Conservation (phyloP, 2,797 vertebrate genomes). For the Sebastiscus tertius region DNA sequence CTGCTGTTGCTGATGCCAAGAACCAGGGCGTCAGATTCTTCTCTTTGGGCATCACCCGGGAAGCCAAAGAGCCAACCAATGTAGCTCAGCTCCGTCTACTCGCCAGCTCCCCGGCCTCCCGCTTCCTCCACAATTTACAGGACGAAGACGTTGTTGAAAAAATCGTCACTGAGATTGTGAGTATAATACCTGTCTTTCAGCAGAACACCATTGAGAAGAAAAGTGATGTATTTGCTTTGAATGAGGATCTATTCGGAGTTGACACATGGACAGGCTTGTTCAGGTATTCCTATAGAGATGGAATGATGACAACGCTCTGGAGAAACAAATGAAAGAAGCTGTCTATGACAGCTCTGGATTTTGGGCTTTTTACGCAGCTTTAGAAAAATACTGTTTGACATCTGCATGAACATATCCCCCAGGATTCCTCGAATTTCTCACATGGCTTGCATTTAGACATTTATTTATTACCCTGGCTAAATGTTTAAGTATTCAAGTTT, state of each 20-base stretch:
- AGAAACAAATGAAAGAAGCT: constrained; percentile 48
- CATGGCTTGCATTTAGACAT: not conserved
- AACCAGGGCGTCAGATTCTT: constrained; percentile 91
- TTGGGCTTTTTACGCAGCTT: constrained; percentile 11
- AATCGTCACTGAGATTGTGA: constrained; percentile 88
- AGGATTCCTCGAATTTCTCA: not conserved
- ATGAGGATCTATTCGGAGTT: constrained; percentile 16
- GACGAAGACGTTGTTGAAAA: constrained; percentile 85
- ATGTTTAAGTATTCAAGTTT: not conserved
- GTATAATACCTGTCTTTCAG: constrained; percentile 65
- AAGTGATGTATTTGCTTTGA: constrained; percentile 31
- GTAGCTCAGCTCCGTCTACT: constrained; percentile 87
- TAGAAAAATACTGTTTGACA: constrained; percentile 18
- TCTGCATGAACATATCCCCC: constrained; percentile 2
- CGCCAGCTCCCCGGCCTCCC: constrained; percentile 86
- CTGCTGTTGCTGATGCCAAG: constrained; percentile 90
- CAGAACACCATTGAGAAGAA: not conserved
- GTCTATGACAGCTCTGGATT: constrained; percentile 18
- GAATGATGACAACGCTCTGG: constrained; percentile 51
- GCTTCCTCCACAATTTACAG: constrained; percentile 89
- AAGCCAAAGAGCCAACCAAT: constrained; percentile 87
- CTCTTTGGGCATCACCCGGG: constrained; percentile 88
- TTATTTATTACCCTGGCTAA: not conserved
- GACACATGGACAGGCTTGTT: constrained; percentile 47
- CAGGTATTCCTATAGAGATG: constrained; percentile 43